A percentile compares a stretch with the other conserved stretches of the same genome.
Conservation (phyloP, 1,140 invertebrate genomes). For the Lepidurus apus region DNA sequence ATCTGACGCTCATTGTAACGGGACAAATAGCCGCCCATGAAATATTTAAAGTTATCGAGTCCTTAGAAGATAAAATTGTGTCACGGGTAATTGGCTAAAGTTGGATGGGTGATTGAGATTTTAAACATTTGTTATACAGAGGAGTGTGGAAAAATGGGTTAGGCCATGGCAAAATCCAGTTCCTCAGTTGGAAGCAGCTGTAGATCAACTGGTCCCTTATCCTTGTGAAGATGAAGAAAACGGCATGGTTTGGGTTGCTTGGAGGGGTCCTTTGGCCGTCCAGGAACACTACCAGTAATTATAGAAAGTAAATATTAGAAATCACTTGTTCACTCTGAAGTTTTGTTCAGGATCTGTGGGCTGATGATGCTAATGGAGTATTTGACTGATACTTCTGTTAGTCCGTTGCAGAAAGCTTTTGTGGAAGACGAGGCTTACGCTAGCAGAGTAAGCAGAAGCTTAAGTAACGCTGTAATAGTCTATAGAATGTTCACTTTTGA, state of each 20-base stretch:
- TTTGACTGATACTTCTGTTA: conserved; percentile 73
- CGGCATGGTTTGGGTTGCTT: conserved; percentile 71
- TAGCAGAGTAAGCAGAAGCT: conserved; percentile 55
- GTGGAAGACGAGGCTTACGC: conserved; percentile 79
- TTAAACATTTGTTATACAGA: conserved; percentile 43
- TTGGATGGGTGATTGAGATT: conserved; percentile 21
- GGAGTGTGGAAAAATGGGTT: conserved; percentile 53
- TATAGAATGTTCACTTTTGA: conserved; percentile 40
- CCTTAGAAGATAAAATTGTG: conserved; percentile 72
- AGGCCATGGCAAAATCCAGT: conserved; percentile 70
- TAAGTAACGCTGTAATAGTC: conserved; percentile 30
- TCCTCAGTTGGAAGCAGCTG: conserved; percentile 54
- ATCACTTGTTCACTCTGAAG: conserved; percentile 30
- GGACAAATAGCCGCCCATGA: conserved; percentile 71
- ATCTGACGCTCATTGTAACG: conserved; percentile 74
- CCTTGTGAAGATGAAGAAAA: conserved; percentile 79
- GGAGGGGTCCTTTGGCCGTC: conserved; percentile 71
- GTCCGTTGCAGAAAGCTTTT: conserved; percentile 75
- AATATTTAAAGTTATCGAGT: conserved; percentile 65
- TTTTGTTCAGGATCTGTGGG: conserved; percentile 51
- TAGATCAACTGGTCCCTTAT: conserved; percentile 55
- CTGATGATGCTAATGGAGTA: conserved; percentile 72
- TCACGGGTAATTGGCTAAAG: conserved; percentile 53
- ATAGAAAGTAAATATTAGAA: conserved; percentile 27
- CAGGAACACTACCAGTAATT: conserved; percentile 50